Conservation (phyloP, 2,888 invertebrate species). For the Meiosimyza platycephala region DNA sequence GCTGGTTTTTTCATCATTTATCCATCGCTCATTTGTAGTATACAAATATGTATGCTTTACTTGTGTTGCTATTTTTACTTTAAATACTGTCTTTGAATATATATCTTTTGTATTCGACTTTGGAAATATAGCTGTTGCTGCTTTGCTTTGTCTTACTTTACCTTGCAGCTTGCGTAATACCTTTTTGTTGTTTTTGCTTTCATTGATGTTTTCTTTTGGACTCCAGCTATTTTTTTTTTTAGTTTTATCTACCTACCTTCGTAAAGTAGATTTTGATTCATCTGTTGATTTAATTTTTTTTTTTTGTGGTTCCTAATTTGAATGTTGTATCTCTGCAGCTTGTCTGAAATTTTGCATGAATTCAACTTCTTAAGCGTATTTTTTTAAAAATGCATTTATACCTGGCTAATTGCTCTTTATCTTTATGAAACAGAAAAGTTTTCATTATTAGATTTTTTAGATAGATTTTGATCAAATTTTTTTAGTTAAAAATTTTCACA, state of each 20-base stretch:
- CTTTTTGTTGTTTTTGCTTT: constrained; percentile 1
- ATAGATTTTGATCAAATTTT: no score
- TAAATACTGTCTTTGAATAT: background rate
- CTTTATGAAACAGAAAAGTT: no score
- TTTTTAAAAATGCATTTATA: no score
- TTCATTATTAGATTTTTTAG: no score
- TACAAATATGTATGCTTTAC: background rate
- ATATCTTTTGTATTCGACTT: background rate
- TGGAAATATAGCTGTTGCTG: background rate
- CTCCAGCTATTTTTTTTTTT: constrained; percentile 4
- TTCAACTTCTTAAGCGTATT: no score
- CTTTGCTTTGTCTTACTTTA: constrained; percentile 8
- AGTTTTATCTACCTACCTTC: background rate
- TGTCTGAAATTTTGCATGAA: background rate
- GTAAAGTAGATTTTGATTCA: background rate
- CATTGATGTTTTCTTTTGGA: background rate
- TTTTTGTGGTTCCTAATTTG: constrained; percentile 1
- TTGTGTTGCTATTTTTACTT: background rate
- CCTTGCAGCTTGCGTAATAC: constrained; percentile 1
- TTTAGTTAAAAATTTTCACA: no score
- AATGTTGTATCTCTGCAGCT: background rate
- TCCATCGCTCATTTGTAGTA: background rate
- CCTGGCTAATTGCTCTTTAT: no score
- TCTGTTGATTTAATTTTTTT: constrained; percentile 10
- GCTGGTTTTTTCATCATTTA: background rate